phyloP scores from a whole-genome alignment of 2,797 vertebrate species.

The Onychomys leucogaster region DNA sequence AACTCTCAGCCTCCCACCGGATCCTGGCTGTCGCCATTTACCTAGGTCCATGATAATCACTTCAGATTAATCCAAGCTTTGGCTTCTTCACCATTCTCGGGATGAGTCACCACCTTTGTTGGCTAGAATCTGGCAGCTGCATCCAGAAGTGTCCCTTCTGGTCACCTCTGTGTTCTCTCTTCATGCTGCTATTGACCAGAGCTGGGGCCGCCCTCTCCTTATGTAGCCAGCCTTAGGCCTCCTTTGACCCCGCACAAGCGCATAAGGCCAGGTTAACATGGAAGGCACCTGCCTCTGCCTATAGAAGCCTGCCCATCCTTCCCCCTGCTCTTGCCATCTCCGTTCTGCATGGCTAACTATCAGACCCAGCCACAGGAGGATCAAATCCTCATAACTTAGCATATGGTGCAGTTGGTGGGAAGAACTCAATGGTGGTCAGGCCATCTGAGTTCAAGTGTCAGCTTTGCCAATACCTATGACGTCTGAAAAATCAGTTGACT shows the following conservation, averaged over 20 bases:
- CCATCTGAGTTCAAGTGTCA: slow-evolving; percentile 36
- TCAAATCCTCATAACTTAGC: neutral
- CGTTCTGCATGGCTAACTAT: neutral
- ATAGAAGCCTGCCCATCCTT: neutral
- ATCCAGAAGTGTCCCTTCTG: neutral
- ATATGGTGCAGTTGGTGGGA: neutral
- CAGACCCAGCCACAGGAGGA: neutral
- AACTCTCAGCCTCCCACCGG: no score
- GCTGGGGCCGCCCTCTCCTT: no score
- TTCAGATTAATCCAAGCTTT: neutral
- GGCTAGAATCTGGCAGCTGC: neutral
- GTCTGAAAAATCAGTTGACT: slow-evolving; percentile 11
- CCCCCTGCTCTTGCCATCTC: no score
- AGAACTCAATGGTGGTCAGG: neutral
- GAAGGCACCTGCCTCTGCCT: neutral
- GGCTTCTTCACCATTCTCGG: neutral
- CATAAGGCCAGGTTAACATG: neutral
- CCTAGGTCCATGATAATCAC: neutral
- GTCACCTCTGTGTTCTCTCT: neutral
- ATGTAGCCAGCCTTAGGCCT: neutral
- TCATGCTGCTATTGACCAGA: neutral
- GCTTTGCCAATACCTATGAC: neutral
- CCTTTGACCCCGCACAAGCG: neutral
- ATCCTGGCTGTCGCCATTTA: neutral
- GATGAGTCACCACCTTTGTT: neutral